A percentile compares a stretch with the other conserved stretches of the same genome.
Evolutionary conservation across 2,797 vertebrate species (phyloP).

Genomic region (Synaphobranchus kaupii): DNA sequence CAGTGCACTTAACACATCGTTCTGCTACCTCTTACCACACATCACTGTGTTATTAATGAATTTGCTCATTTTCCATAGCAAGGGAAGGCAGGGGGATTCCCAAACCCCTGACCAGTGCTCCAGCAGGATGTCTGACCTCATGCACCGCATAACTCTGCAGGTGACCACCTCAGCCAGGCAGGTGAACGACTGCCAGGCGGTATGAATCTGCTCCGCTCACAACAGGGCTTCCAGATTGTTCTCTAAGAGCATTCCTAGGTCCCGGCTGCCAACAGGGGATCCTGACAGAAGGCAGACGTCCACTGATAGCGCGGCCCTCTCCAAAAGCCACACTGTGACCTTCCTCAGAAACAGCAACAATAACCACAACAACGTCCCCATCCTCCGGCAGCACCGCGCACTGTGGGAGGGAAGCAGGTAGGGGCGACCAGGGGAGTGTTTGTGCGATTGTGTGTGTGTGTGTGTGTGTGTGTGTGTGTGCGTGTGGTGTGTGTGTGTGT

Average conservation of each 20-base stretch:
- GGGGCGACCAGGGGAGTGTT: slow-evolving; percentile 1
- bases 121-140: neutral
- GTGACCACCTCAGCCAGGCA: slow-evolving; percentile 22
- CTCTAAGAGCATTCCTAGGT: slow-evolving; percentile 24
- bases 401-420: neutral
- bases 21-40: neutral
- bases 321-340: slow-evolving; percentile 18
- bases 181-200: neutral
- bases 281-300: slow-evolving; percentile 41
- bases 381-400: neutral
- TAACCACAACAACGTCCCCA: slow-evolving; percentile 33
- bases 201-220: neutral
- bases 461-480: no score
- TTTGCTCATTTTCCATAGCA: neutral
- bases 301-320: slow-evolving; percentile 11
- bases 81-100: neutral
- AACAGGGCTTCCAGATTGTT: slow-evolving; percentile 21
- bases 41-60: neutral
- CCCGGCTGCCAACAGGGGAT: slow-evolving; percentile 29
- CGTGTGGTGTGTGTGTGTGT: neutral
- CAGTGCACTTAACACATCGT: neutral
- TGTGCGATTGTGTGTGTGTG: neutral
- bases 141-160: neutral
- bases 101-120: neutral
- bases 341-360: slow-evolving; percentile 33